Conservation (phyloP, 2,888 invertebrate species). For the Phortica magna region DNA sequence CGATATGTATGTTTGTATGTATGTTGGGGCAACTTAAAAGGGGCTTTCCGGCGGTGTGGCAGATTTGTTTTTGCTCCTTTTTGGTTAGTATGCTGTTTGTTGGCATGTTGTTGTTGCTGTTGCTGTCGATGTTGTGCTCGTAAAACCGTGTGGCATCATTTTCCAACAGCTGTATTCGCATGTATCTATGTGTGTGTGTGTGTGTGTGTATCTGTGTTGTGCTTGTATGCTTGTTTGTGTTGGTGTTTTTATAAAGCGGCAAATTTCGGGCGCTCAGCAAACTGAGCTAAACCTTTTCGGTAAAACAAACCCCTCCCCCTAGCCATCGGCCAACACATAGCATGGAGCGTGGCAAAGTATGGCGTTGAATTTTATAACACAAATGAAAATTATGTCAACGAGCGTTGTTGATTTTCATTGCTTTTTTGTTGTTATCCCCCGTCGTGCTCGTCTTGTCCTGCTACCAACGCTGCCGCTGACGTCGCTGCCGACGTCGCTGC, state of each 20-base stretch:
- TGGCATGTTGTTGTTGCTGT: neutral
- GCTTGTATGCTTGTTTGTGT: slow-evolving; percentile 47
- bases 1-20: neutral
- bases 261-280: slow-evolving; percentile 63
- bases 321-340: neutral
- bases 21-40: neutral
- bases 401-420: slow-evolving; percentile 71
- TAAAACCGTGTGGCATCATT: slow-evolving; percentile 59
- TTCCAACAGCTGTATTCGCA: slow-evolving; percentile 53
- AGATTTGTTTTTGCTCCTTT: neutral
- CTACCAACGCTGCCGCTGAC: slow-evolving; percentile 37
- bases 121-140: slow-evolving; percentile 36
- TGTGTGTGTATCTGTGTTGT: slow-evolving; percentile 40
- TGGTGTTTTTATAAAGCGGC: slow-evolving; percentile 45
- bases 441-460: slow-evolving; percentile 34
- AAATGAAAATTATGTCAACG: slow-evolving; percentile 76
- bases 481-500: slow-evolving; percentile 20
- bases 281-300: slow-evolving; percentile 37
- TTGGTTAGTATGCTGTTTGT: neutral
- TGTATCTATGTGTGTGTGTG: slow-evolving; percentile 36
- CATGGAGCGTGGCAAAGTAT: neutral
- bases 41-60: neutral
- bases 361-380: slow-evolving; percentile 43
- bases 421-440: slow-evolving; percentile 48
- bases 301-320: slow-evolving; percentile 11